phyloP scores from a whole-genome alignment of 2,888 invertebrate genomes.

The Poecilobothrus nobilitatus region DNA sequence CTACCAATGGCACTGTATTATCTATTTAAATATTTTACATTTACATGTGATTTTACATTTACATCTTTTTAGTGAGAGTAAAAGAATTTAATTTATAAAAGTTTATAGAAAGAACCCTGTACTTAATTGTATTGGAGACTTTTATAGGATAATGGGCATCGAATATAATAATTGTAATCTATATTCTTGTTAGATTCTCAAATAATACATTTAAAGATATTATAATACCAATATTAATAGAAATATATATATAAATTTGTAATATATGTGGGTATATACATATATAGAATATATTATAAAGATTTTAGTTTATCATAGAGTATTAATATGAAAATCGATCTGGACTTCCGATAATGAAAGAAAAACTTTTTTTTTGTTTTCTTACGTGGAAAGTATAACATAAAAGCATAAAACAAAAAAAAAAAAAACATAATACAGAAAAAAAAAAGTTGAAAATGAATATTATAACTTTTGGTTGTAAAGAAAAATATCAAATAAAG shows the following conservation, averaged over 20 bases:
- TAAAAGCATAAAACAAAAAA: not conserved
- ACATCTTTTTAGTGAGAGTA: too few relatives aligned
- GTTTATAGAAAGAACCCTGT: not conserved
- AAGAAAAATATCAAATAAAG: constrained; percentile 5
- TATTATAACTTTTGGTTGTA: not conserved
- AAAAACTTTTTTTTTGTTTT: too few relatives aligned
- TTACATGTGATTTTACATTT: too few relatives aligned
- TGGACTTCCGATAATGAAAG: constrained; percentile 3
- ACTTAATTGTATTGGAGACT: not conserved
- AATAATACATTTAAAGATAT: not conserved
- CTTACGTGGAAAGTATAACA: not conserved
- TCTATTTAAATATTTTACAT: too few relatives aligned
- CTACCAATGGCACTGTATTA: too few relatives aligned
- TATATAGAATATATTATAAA: too few relatives aligned
- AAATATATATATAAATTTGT: not conserved
- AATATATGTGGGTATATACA: too few relatives aligned
- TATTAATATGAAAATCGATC: constrained; percentile 1
- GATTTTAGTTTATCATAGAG: not conserved
- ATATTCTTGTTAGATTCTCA: not conserved
- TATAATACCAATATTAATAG: not conserved
- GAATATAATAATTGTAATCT: not conserved
- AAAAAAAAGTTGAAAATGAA: not conserved
- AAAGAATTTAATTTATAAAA: too few relatives aligned
- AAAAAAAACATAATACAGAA: not conserved
- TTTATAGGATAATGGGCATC: not conserved